Conservation (phyloP, 2,113 vertebrate genomes). For the cattle (Bos taurus) region ARS-UCD2.0 NC_037342.1:41386501-41387000, state of each 20-base stretch:
- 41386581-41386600: neutral
- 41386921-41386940: neutral
- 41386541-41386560: neutral
- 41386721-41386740: neutral
- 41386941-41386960: neutral
- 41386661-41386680: neutral
- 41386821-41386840: neutral
- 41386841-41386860: neutral
- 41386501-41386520: neutral
- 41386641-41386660: neutral
- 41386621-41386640: neutral
- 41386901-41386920: neutral
- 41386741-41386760: neutral
- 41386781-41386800: neutral
- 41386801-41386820: neutral
- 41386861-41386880: neutral
- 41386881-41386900: neutral
- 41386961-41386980: neutral
- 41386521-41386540: neutral
- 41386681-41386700: neutral
- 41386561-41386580: neutral
- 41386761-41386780: neutral
- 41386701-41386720: accelerated
- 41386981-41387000: neutral
- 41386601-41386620: neutral